Evolutionary conservation across 2,888 invertebrate genomes (phyloP).

Genomic region (Syrista parreyssii): DNA sequence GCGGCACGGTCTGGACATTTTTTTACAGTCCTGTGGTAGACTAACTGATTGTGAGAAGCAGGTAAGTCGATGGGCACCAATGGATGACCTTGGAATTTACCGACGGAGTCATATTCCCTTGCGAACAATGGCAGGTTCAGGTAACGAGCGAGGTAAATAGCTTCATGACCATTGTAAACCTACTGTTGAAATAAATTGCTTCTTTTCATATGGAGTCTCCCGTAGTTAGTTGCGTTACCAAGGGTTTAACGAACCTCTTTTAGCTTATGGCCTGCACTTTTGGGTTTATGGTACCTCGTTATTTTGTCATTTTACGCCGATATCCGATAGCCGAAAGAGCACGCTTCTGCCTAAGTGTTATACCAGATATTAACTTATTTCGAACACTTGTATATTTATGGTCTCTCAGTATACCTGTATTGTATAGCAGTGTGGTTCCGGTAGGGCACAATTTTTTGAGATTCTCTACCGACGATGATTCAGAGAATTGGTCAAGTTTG

Average conservation of each 20-base stretch:
- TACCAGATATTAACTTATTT: neutral
- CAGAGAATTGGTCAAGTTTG: neutral
- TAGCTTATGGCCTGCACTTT: neutral
- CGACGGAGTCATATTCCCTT: neutral
- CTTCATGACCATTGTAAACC: constrained; percentile 1
- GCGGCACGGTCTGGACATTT: neutral
- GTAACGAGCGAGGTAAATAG: constrained; percentile 4
- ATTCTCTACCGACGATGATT: neutral
- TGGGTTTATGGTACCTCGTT: neutral
- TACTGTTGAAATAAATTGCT: neutral
- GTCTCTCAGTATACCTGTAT: neutral
- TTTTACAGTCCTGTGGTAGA: neutral
- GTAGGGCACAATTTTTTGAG: neutral
- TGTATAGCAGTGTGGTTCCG: neutral
- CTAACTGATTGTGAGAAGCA: neutral
- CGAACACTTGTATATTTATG: neutral
- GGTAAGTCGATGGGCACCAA: neutral
- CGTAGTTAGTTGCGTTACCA: neutral
- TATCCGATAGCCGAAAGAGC: neutral
- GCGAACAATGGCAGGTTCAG: constrained; percentile 4
- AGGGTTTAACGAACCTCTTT: neutral
- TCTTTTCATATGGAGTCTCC: neutral
- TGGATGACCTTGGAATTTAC: neutral
- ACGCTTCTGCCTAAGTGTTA: neutral
- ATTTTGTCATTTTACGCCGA: neutral